Base-by-base conservation (phyloP, 2,888 invertebrate genomes). In the Bruchidius siliquastri region DNA sequence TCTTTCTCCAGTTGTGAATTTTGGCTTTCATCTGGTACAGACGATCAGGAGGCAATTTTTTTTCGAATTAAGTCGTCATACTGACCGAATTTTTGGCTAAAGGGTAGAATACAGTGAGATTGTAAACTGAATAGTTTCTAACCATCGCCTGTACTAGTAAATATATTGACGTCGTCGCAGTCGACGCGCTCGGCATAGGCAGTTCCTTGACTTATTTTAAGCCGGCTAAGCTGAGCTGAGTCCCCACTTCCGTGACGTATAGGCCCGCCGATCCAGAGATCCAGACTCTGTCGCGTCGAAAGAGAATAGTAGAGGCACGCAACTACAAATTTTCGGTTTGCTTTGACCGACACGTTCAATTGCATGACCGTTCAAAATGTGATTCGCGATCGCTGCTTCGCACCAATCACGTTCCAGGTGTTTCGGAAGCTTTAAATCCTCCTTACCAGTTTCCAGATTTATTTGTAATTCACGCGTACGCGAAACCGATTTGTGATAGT, bases 161-260 rank as follows among this genome's bases (percentile, higher is more conserved):
- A 49, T 49, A 49, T 18, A 49, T 49, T 13, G 49, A 8, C 26
- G 18, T 49, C 49, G 13, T 13, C 18, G 1, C 6, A 8, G 49
- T 13, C 49, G 49, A 49, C 49, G 18, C 49, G 49, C 1, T 49
- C 49, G 49, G 49, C 49, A 49, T 78, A 76, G 79, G 81, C 79
- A 79, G 80, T 79, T 78, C 78, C 80, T 77, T 75, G 81, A 81
- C 81, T 83, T 83, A 83, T 83, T 83, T 83, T 83, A 81, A 82
- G 83, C 81, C 77, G 72, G 72, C 75, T 67, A 75, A 79, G 80
- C 80, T 77, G 76, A 78, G 77, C 77, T 77, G 74, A 74, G 75
- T 77, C 79, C 80, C 80, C 81, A 78, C 82, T 75, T 74, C 70
- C 72, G 74, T 79, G 77, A 79, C 80, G 80, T 79, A 75, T 75